Evolutionary conservation across 2,888 invertebrate species (phyloP), one percentile per base, ranked within the genome.

Genomic region (Clitarchus hookeri): DNA sequence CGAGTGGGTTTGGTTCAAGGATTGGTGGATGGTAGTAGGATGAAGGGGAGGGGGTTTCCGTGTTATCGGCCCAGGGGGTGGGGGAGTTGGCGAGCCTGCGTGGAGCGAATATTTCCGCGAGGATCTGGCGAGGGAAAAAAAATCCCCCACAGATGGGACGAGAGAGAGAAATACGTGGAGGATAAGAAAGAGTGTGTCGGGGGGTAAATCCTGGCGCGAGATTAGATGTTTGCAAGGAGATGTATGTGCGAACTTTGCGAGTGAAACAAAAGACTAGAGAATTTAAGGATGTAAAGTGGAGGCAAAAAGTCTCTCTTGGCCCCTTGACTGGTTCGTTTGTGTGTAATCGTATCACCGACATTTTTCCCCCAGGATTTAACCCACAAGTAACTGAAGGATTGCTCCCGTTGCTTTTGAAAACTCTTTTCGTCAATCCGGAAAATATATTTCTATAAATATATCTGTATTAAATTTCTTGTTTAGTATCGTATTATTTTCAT

Each of bases 21-120:
- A 25, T 13, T 12, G 82, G 82, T 1, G 82, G 23, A 4, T 6
- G 82, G 27, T 11, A 13, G 27, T 16, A n/a, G 13, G 27, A 19
- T 11, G 82, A 36, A 27, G 82, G 82, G 36, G 82, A 0, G 82
- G 23, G 27, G 6, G 53, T 65, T 65, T 65, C 65, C 65, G 19
- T 6, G 65, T 0, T 19, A 65, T 65, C 65, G 65, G n/a, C 6
- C 8, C n/a, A 19, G 16, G n/a, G 16, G 8, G 65, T 65, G n/a
- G 65, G 65, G n/a, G n/a, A n/a, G 65, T 65, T 65, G 65, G 65
- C 65, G n/a, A 65, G 19, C 65, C 65, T 65, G 65, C 65, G n/a
- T 65, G 65, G 65, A 23, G 65, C 65, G 65, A 65, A 65, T 65
- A 65, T 65, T 65, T 65, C n/a, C 65, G 23, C 53, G 19, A 19